Evolutionary conservation across 2,888 invertebrate genomes (phyloP).

Genomic region (Hyposoter dolosus): DNA sequence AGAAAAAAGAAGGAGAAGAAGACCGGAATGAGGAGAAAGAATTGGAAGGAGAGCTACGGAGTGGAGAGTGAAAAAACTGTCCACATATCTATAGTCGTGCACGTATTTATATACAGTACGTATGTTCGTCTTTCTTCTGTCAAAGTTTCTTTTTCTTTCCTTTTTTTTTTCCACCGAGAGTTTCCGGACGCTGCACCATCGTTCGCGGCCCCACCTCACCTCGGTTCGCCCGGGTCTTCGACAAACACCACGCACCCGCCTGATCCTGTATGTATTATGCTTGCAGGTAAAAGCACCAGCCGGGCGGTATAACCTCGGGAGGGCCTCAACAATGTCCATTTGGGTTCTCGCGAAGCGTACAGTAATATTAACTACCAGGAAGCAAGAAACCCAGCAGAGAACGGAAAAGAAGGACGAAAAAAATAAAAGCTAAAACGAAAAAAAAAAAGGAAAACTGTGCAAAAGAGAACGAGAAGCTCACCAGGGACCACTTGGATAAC

Average conservation of each 20-base stretch:
- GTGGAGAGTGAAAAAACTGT: conserved; percentile 28
- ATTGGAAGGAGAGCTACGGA: neutral
- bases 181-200: conserved; percentile 64
- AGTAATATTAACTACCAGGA: conserved; percentile 40
- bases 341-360: conserved; percentile 37
- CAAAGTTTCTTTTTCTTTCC: conserved; percentile 4
- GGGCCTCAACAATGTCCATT: conserved; percentile 38
- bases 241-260: conserved; percentile 46
- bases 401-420: neutral
- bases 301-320: conserved; percentile 35
- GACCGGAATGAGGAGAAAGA: conserved; percentile 12
- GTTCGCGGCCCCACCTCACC: conserved; percentile 31
- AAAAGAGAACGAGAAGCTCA: conserved; percentile 53
- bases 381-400: conserved; percentile 35
- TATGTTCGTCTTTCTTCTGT: conserved; percentile 46
- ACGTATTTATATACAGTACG: neutral
- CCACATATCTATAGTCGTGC: neutral
- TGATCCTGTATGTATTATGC: conserved; percentile 4
- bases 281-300: conserved; percentile 16
- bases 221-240: conserved; percentile 48
- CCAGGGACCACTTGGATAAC: conserved; percentile 57
- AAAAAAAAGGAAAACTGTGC: conserved; percentile 35
- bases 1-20: conserved; percentile 27
- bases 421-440: neutral
- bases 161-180: conserved; percentile 39